phyloP scores from a whole-genome alignment of 1,140 invertebrate species.

The Odontomachus brunneus region DNA sequence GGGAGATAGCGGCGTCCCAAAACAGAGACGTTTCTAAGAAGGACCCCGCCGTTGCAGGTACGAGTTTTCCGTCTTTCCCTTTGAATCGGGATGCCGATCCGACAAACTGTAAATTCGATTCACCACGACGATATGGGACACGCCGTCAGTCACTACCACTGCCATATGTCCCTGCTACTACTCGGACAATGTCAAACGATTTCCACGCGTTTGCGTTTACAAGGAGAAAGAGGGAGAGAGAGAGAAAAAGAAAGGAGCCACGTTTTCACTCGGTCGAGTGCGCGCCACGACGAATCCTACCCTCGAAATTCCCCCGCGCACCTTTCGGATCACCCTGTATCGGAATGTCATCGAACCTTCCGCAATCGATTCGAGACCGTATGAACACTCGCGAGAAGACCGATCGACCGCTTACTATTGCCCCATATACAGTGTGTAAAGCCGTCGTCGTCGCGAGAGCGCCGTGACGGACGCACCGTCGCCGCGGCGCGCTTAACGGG shows the following conservation, averaged over 20 bases:
- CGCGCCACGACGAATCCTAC: too few species aligned
- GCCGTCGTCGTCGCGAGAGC: neutral
- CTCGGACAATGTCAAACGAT: too few species aligned
- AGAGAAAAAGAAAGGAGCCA: neutral
- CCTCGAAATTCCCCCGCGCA: conserved; percentile 17
- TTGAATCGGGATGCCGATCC: conserved; percentile 19
- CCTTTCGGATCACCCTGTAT: neutral
- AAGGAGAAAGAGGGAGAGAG: too few species aligned
- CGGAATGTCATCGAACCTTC: conserved; percentile 19
- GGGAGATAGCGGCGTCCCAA: conserved; percentile 5
- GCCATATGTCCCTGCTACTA: too few species aligned
- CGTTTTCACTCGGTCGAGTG: neutral
- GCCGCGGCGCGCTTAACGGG: neutral
- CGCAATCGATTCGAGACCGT: conserved; percentile 15
- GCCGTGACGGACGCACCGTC: neutral
- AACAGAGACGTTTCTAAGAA: conserved; percentile 33
- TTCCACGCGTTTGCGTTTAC: too few species aligned
- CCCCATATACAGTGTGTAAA: conserved; percentile 11
- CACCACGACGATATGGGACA: neutral
- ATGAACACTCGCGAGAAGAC: conserved; percentile 22
- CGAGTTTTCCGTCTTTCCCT: neutral
- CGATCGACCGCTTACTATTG: conserved; percentile 31
- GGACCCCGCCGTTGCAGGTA: conserved; percentile 38
- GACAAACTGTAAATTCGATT: conserved; percentile 28
- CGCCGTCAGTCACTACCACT: too few species aligned